Evolutionary conservation across 2,797 vertebrate species (phyloP), one percentile per base, ranked within the genome.

Genomic region (Spea hammondii): DNA sequence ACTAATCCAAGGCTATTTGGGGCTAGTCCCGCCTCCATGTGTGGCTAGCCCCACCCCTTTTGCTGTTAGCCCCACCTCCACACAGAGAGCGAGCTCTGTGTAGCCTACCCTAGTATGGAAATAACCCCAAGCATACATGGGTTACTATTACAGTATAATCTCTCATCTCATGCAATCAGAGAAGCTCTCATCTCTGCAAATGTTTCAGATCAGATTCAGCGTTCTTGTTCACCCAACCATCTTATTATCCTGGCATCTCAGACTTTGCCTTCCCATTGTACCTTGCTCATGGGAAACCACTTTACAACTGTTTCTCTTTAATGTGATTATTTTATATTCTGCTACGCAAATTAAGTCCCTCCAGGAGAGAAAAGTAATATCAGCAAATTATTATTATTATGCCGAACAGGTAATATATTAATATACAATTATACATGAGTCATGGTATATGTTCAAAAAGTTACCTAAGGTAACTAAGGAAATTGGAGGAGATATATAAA

Each of bases 341-440:
- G 59, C 59, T 17, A 62, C 14, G 59, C 59, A 62, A 62, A 62
- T 62, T 14, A 62, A 62, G 12, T 59, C 55, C 55, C 55, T 13
- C 59, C 9, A 62, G 59, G 12, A 14, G 59, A 4, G 9, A 53
- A 53, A 11, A 17, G 59, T 8, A 62, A 62, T 62, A 62, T 62
- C 59, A 62, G 59, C 32, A 62, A 62, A 62, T 62, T 62, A 62
- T 32, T 17, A 62, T 62, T 62, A 62, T 62, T 6, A 62, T 62
- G 32, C 32, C 32, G 59, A 62, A 62, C 59, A 17, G 32, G 59
- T 59, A 13, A 59, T 17, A 9, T 62, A 62, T 62, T 62, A 62
- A 62, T 62, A 62, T 32, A 9, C 59, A 62, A 62, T 62, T 17
- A 44, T 62, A 62, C 5, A 17, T 12, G 2, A 62, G 59, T 62